Evolutionary conservation across 2,113 vertebrate species (phyloP).

Genomic region (Gallinago jamesoni): DNA sequence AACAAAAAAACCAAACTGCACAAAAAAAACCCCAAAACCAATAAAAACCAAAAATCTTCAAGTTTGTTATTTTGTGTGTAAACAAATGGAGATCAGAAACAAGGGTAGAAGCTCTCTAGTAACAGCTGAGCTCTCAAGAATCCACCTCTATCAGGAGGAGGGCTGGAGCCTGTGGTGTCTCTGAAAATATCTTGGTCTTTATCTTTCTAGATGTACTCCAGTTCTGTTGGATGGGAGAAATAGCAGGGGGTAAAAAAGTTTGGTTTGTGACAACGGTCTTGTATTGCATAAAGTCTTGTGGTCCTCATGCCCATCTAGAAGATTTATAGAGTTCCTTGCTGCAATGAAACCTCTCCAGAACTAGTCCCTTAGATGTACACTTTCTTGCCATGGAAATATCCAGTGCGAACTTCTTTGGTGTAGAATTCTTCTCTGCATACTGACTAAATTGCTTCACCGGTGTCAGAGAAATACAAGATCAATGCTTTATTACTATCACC

Average conservation of each 20-base stretch:
- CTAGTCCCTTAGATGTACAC: not conserved
- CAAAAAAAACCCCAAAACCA: not conserved
- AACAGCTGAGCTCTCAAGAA: not conserved
- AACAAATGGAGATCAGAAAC: not conserved
- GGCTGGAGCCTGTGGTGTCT: not conserved
- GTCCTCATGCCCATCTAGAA: not conserved
- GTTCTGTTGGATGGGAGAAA: not conserved
- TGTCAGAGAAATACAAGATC: not conserved
- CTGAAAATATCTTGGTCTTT: not conserved
- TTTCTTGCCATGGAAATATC: not conserved
- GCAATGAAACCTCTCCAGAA: not conserved
- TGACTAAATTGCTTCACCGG: not conserved
- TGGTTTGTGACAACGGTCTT: not conserved
- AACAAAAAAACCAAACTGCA: not conserved
- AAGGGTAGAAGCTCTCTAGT: not conserved
- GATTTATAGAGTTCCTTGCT: not conserved
- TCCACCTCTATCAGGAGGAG: not conserved
- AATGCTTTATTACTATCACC: not conserved
- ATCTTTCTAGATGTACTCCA: not conserved
- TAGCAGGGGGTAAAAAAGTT: not conserved
- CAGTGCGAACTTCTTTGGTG: not conserved
- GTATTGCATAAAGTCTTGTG: not conserved
- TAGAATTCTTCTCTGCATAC: not conserved
- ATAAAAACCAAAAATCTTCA: not conserved
- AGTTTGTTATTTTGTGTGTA: not conserved